Evolutionary conservation across 2,888 invertebrate genomes (phyloP).

Genomic region (Mythimna loreyi): DNA sequence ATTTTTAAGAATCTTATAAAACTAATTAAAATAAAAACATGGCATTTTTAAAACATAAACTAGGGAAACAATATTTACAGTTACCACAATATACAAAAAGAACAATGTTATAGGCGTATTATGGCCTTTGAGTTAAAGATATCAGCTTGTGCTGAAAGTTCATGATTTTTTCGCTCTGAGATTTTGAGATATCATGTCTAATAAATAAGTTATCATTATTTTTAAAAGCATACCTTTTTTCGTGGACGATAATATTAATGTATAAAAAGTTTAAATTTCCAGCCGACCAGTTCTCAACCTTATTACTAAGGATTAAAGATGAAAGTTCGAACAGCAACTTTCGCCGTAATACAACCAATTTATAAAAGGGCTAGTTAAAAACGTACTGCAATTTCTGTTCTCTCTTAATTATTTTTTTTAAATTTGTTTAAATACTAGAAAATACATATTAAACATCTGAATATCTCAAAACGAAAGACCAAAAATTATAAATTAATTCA

Average conservation of each 20-base stretch:
- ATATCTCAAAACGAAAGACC: slow-evolving; percentile 38
- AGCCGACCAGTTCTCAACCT: neutral
- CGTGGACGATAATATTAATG: neutral
- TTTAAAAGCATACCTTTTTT: neutral
- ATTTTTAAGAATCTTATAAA: slow-evolving; percentile 36
- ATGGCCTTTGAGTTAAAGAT: slow-evolving; percentile 56
- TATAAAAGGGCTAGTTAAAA: neutral
- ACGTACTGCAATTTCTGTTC: too few relatives aligned
- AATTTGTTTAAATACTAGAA: neutral
- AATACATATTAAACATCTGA: slow-evolving; percentile 3
- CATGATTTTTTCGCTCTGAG: slow-evolving; percentile 22
- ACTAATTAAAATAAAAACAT: slow-evolving; percentile 74
- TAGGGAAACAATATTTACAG: slow-evolving; percentile 83
- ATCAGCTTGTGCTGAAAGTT: slow-evolving; percentile 40
- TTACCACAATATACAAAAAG: slow-evolving; percentile 79
- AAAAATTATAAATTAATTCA: slow-evolving; percentile 60
- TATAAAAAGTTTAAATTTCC: neutral
- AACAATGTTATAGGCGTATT: slow-evolving; percentile 56
- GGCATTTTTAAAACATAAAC: slow-evolving; percentile 77
- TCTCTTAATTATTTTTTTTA: too few relatives aligned
- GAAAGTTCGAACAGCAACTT: neutral
- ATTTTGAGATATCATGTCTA: slow-evolving; percentile 23
- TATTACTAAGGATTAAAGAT: neutral
- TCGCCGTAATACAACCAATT: too few relatives aligned
- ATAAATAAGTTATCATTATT: neutral